phyloP scores from a whole-genome alignment of 2,113 vertebrate species.

The Picathartes gymnocephalus region DNA sequence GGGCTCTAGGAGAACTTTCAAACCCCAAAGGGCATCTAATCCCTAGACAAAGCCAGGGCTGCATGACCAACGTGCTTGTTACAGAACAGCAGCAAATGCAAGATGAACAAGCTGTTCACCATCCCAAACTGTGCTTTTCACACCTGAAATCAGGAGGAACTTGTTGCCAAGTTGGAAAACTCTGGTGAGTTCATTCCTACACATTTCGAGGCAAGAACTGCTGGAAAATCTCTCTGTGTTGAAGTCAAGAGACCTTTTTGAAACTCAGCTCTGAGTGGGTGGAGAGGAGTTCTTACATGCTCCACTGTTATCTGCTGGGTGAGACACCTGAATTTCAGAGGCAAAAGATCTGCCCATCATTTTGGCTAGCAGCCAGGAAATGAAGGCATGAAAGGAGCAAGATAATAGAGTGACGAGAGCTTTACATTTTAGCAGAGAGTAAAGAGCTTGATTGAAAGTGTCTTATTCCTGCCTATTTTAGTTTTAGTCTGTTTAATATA shows the following conservation, averaged over 20 bases:
- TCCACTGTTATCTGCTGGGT: neutral
- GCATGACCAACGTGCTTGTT: neutral
- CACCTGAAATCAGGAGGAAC: neutral
- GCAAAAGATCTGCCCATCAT: neutral
- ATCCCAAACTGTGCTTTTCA: neutral
- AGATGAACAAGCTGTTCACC: neutral
- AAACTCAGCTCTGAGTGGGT: neutral
- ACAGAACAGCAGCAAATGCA: neutral
- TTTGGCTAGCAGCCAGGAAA: neutral
- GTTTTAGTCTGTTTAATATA: neutral
- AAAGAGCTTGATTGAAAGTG: neutral
- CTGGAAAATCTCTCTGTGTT: neutral
- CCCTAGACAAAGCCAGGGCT: neutral
- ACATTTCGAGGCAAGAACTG: neutral
- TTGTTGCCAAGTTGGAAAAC: neutral
- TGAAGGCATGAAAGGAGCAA: neutral
- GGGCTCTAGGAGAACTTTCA: neutral
- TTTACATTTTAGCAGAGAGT: neutral
- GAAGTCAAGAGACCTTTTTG: neutral
- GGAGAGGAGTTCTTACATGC: neutral
- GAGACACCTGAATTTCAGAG: neutral
- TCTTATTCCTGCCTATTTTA: neutral
- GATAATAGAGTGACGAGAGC: neutral
- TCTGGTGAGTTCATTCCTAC: neutral
- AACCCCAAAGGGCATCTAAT: neutral